Percentiles rank a stretch among this genome's conserved stretches.
Evolutionary conservation across 35 echinoderm and acorn worm species (phyloP).

Genomic region (Stichopus chloronotus): DNA sequence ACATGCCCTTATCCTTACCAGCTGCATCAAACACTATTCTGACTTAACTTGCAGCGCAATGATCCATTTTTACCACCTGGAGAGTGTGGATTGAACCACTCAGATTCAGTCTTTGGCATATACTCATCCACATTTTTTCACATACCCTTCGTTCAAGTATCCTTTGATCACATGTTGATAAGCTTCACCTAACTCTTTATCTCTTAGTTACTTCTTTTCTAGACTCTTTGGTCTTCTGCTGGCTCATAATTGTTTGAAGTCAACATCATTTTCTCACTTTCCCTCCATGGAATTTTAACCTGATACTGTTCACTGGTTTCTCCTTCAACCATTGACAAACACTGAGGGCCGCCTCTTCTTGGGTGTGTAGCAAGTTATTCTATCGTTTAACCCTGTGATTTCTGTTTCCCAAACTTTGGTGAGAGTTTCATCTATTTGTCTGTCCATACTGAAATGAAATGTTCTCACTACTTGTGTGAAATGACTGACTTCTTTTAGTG

Average conservation of each 20-base stretch:
- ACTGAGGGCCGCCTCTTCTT: constrained; percentile 42
- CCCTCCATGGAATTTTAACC: constrained; percentile 47
- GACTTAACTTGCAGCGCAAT: constrained; percentile 28
- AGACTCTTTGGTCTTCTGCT: constrained; percentile 14
- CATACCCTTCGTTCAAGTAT: constrained; percentile 39
- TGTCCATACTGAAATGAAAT: constrained; percentile 14
- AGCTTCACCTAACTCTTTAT: neutral
- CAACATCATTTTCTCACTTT: constrained; percentile 19
- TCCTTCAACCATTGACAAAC: no score
- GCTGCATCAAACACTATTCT: constrained; percentile 57
- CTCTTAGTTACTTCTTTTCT: constrained; percentile 55
- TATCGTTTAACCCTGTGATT: neutral
- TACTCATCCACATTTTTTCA: constrained; percentile 30
- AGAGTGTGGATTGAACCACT: constrained; percentile 23
- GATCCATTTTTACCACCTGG: constrained; percentile 33
- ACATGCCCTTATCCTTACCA: constrained; percentile 29
- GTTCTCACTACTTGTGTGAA: constrained; percentile 20
- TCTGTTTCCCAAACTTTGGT: neutral
- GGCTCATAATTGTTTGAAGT: constrained; percentile 22
- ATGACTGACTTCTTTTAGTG: neutral
- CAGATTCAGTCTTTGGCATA: neutral
- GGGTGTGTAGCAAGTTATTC: constrained; percentile 9
- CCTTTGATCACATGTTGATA: constrained; percentile 42
- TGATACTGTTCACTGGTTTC: no score
- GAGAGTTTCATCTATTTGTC: constrained; percentile 11